Conservation (phyloP, 2,113 vertebrate genomes). For the Sapayoa aenigma region DNA sequence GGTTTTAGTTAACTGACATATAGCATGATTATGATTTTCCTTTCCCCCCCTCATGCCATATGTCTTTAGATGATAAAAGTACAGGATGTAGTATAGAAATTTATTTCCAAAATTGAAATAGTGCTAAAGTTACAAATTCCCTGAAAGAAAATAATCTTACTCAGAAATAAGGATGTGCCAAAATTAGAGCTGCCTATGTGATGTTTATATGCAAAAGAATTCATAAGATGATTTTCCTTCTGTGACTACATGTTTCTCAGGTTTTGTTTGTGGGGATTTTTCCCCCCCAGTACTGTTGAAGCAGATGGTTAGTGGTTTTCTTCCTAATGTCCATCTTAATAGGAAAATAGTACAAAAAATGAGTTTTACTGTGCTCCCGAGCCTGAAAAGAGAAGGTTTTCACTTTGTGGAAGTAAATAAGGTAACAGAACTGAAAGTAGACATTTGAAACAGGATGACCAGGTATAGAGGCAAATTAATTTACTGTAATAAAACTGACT, state of each 20-base stretch:
- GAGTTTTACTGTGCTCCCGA: background rate
- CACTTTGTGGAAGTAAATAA: background rate
- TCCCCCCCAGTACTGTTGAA: rapidly evolving
- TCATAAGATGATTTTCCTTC: background rate
- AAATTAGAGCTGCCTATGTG: background rate
- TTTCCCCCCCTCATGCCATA: background rate
- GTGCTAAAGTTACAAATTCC: background rate
- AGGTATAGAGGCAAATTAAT: background rate
- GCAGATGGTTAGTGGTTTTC: background rate
- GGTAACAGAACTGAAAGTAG: background rate
- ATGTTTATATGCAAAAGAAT: background rate
- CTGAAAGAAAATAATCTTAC: background rate
- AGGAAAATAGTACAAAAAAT: background rate
- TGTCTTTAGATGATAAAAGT: background rate
- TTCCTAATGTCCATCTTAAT: background rate
- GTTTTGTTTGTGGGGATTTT: background rate
- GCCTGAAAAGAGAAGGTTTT: background rate
- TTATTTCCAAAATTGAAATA: background rate
- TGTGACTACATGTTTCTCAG: rapidly evolving
- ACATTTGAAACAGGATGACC: background rate
- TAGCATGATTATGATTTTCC: background rate
- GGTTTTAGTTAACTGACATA: background rate
- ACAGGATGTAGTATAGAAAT: background rate
- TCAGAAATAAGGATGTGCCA: background rate
- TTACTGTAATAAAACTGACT: background rate